Conservation (phyloP, 1,140 invertebrate genomes). For the Matsumurasca onukii region DNA sequence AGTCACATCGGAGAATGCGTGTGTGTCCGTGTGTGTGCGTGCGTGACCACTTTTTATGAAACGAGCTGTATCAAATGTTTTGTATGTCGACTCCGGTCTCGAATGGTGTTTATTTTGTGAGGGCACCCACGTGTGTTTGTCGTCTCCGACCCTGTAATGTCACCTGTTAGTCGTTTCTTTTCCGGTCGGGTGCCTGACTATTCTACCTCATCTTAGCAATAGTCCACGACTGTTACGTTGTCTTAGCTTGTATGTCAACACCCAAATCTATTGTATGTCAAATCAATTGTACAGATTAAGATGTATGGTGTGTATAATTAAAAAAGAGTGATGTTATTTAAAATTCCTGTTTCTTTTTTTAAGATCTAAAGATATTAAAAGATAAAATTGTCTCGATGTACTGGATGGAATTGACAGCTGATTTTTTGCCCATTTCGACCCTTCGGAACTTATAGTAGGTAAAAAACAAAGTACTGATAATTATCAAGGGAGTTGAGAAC, state of each 20-base stretch:
- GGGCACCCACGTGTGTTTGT: conserved; percentile 5
- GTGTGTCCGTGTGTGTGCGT: conserved; percentile 10
- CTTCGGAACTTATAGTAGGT: no score
- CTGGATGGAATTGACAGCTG: conserved; percentile 12
- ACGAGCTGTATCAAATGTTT: conserved; percentile 14
- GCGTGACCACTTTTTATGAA: conserved; percentile 19
- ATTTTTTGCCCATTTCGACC: conserved; percentile 10
- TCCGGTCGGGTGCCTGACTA: conserved; percentile 18
- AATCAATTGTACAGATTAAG: conserved; percentile 22
- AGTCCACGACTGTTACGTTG: conserved; percentile 20
- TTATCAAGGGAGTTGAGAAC: no score
- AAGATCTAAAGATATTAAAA: conserved; percentile 25
- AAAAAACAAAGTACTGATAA: no score
- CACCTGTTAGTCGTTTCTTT: conserved; percentile 11
- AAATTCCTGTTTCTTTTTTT: conserved; percentile 26
- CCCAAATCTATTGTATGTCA: conserved; percentile 23
- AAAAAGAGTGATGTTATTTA: conserved; percentile 26
- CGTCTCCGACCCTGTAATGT: conserved; percentile 1
- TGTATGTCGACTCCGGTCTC: conserved; percentile 9
- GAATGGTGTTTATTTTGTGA: conserved; percentile 13
- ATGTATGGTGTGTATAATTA: conserved; percentile 26
- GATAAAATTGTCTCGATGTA: conserved; percentile 25
- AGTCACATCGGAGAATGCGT: not conserved
- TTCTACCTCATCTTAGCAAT: conserved; percentile 26
- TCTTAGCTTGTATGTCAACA: conserved; percentile 25